Percentiles rank a stretch among this genome's conserved stretches.
Evolutionary conservation across 2,888 invertebrate genomes (phyloP).

Genomic region (Platynereis dumerilii): DNA sequence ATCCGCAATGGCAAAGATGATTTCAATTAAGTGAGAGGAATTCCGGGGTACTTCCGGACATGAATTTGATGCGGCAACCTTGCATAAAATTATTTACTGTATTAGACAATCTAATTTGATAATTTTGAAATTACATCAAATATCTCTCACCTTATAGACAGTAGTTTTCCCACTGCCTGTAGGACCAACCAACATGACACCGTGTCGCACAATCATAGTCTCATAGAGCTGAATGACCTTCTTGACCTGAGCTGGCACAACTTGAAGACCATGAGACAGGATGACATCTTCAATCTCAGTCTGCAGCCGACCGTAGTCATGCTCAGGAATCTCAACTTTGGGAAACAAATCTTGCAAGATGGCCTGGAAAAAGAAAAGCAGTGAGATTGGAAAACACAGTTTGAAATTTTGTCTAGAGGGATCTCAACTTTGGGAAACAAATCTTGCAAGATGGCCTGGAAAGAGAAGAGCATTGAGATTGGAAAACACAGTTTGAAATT

Average conservation of each 20-base stretch:
- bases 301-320: slow-evolving; percentile 79
- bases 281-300: slow-evolving; percentile 68
- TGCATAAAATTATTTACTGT: no score
- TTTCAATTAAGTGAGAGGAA: no score
- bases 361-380: slow-evolving; percentile 66
- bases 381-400: no score
- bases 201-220: slow-evolving; percentile 89
- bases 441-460: slow-evolving; percentile 83
- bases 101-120: no score
- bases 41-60: no score
- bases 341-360: slow-evolving; percentile 91
- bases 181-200: slow-evolving; percentile 90
- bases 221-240: slow-evolving; percentile 88
- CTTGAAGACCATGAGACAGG: slow-evolving; percentile 67
- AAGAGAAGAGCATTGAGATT: slow-evolving; percentile 17
- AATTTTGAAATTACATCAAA: no score
- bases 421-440: slow-evolving; percentile 83
- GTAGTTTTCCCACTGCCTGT: slow-evolving; percentile 87
- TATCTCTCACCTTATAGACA: slow-evolving; percentile 71
- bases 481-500: no score
- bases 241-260: slow-evolving; percentile 76
- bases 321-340: slow-evolving; percentile 77
- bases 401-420: no score
- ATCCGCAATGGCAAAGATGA: no score
- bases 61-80: no score